Conservation (phyloP, 2,113 vertebrate species). For the Onychorhynchus coronatus region DNA sequence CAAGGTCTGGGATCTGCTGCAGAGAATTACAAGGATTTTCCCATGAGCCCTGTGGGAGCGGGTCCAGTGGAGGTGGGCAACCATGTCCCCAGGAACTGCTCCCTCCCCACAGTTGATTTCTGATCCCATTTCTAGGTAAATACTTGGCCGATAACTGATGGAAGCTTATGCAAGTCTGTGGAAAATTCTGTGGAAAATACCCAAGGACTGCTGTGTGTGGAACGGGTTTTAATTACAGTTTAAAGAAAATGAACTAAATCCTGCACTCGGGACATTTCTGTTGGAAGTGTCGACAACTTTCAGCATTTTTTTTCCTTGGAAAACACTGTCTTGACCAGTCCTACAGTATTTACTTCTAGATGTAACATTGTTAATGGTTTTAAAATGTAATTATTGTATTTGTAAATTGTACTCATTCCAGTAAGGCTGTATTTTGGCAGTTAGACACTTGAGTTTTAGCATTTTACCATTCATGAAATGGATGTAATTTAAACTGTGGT, state of each 20-base stretch:
- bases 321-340: conserved; percentile 77
- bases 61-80: background rate
- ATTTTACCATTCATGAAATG: conserved; percentile 79
- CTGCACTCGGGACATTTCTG: conserved; percentile 67
- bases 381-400: conserved; percentile 96
- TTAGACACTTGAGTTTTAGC: conserved; percentile 82
- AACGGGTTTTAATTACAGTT: conserved; percentile 70
- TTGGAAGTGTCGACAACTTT: conserved; percentile 67
- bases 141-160: conserved; percentile 96
- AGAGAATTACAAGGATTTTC: background rate
- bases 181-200: conserved; percentile 31
- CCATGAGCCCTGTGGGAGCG: fast-evolving
- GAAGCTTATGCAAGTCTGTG: conserved; percentile 62
- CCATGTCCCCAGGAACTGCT: background rate
- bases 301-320: conserved; percentile 65
- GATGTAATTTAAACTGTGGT: conserved; percentile 83
- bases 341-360: conserved; percentile 94
- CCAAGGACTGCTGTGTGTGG: conserved; percentile 65
- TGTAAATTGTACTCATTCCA: conserved; percentile 91
- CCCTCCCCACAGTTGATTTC: background rate
- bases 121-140: conserved; percentile 84
- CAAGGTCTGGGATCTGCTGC: no score
- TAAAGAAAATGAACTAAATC: conserved; percentile 68
- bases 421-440: conserved; percentile 80
- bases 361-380: conserved; percentile 93